Evolutionary conservation across 2,888 invertebrate species (phyloP), one percentile per base, ranked within the genome.

Genomic region (Tillus elongatus): DNA sequence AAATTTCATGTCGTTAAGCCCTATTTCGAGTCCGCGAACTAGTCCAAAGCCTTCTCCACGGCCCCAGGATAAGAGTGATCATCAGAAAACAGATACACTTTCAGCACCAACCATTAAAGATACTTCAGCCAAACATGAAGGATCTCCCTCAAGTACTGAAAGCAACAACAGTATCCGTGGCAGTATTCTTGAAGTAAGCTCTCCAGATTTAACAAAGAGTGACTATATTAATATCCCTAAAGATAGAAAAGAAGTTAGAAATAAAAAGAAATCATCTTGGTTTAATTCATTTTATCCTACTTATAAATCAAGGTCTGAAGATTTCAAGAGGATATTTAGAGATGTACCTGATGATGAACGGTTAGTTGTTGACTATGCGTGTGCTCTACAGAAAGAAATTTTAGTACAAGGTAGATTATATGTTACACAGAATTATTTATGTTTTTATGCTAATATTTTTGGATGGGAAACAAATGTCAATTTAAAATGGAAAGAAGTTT

Each of bases 401-500:
- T 72, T 97, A 43, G 85, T 89, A 4, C 97, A 97, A 63, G 97
- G 97, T 10, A 79, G 96, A 14, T 74, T 97, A 54, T 97, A 95
- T 70, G 85, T 95, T 32, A 90, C 95, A 1, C 91, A 91, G 69
- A 88, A 88, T 67, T 91, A 87, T 73, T 75, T 96, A 42, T 95
- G 95, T 66, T 97, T 97, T 72, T 88, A 96, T 72, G 93, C 96
- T 13, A 96, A 92, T 67, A 95, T 97, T 60, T 92, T 97, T 66
- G 81, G 90, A 55, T 96, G 93, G 93, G 93, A 95, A 69, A 95
- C 92, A 3, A 77, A 75, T 60, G 73, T 93, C 44, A 79, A 77
- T 35, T 73, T 95, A 35, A 79, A 80, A 51, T 90, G 90, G 81
- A 87, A 84, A 61, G 92, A 95, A 56, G 86, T 97, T 41, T 83